Conservation (phyloP, 2,888 invertebrate genomes). For the Philopedon plagiatum region DNA sequence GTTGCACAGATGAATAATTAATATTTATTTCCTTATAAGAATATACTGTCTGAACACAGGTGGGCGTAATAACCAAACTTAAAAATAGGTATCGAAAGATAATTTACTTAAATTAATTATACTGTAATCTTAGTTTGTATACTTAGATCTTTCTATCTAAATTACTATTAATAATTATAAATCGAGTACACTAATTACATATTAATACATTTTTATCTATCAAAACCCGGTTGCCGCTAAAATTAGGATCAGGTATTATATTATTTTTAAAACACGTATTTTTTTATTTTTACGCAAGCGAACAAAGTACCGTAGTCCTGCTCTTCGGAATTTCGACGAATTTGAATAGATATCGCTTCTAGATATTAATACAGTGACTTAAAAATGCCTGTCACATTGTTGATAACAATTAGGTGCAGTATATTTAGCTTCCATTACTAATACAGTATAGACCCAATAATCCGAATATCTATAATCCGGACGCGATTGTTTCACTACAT, state of each 20-base stretch:
- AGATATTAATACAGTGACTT: no score
- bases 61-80: neutral
- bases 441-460: no score
- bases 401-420: no score
- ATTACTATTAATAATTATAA: neutral
- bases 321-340: no score
- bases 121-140: neutral
- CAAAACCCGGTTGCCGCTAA: neutral
- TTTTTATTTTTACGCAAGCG: no score
- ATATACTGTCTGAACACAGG: neutral
- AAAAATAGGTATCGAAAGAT: neutral
- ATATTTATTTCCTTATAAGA: neutral
- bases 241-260: neutral
- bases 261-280: neutral
- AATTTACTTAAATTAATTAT: neutral
- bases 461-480: no score
- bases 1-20: neutral
- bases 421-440: no score
- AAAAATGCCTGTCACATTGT: no score
- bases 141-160: constrained; percentile 1
- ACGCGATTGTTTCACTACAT: no score
- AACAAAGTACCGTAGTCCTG: no score
- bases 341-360: no score
- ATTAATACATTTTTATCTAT: neutral
- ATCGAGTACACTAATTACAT: neutral